These are phyloP conservation scores for Apaloderma vittatum DNA, from an alignment of 2,113 vertebrate genomes.

Conservation along the genomic window DNA sequence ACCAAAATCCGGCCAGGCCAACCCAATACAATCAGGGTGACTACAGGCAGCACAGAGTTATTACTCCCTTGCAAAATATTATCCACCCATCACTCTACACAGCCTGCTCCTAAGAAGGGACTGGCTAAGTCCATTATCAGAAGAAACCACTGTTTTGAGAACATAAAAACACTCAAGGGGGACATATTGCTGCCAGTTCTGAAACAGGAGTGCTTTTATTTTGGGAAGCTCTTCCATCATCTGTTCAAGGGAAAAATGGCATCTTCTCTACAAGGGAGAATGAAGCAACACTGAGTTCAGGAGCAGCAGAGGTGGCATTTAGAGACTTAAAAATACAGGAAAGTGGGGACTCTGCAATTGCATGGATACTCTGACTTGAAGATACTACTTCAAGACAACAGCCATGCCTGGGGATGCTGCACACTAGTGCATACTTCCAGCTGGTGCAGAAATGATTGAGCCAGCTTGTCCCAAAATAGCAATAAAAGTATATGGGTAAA, in stretches of 20 bases:
- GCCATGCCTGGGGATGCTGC: background rate
- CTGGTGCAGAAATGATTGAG: conserved; percentile 41
- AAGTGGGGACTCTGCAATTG: background rate
- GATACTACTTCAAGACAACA: background rate
- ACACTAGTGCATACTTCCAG: conserved; percentile 16
- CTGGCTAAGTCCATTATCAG: background rate
- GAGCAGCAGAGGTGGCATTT: background rate
- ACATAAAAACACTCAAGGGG: background rate
- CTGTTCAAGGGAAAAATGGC: background rate
- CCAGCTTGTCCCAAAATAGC: conserved; percentile 57
- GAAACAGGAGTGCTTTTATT: background rate
- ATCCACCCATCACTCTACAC: background rate
- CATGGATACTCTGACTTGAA: background rate
- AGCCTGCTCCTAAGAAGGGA: background rate
- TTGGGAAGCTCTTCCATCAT: background rate
- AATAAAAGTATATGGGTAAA: conserved; percentile 35
- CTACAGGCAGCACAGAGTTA: background rate
- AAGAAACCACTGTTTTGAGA: background rate
- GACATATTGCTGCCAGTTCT: background rate
- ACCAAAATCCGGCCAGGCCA: no score
- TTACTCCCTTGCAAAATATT: background rate
- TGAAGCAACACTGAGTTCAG: background rate
- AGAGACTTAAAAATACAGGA: background rate
- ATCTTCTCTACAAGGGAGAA: background rate
- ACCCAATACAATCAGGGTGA: no score